Percentiles rank a stretch among this genome's conserved stretches.
Conservation (phyloP, 2,888 invertebrate species). For the Anthophora plumipes region DNA sequence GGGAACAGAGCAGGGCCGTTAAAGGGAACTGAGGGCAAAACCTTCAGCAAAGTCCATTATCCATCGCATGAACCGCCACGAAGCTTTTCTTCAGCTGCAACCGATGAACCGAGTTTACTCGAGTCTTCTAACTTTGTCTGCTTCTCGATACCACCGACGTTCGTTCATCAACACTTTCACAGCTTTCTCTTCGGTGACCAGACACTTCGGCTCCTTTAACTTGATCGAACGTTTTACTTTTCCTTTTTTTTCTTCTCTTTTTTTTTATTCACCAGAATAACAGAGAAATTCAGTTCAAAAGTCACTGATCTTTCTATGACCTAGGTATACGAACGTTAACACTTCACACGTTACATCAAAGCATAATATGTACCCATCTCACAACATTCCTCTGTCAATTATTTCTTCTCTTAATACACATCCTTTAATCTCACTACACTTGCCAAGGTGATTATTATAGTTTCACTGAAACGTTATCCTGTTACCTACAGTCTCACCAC, state of each 20-base stretch:
- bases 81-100: neutral
- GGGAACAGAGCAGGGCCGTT: neutral
- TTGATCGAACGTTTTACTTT: neutral
- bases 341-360: too few relatives aligned
- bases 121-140: constrained; percentile 2
- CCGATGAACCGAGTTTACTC: neutral
- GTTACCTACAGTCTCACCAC: constrained; percentile 1
- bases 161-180: constrained; percentile 6
- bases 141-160: neutral
- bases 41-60: constrained; percentile 40
- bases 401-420: neutral
- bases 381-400: neutral
- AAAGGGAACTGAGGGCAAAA: neutral
- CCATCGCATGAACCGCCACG: constrained; percentile 11
- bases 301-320: neutral
- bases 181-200: neutral
- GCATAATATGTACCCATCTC: too few relatives aligned
- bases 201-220: neutral
- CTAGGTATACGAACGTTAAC: neutral
- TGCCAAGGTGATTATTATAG: neutral
- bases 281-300: neutral
- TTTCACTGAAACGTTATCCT: neutral
- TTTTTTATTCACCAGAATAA: neutral
- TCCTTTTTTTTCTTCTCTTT: too few relatives aligned
- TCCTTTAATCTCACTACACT: neutral